Evolutionary conservation across 1,140 invertebrate genomes (phyloP).

Genomic region (Drosophila murphyi): DNA sequence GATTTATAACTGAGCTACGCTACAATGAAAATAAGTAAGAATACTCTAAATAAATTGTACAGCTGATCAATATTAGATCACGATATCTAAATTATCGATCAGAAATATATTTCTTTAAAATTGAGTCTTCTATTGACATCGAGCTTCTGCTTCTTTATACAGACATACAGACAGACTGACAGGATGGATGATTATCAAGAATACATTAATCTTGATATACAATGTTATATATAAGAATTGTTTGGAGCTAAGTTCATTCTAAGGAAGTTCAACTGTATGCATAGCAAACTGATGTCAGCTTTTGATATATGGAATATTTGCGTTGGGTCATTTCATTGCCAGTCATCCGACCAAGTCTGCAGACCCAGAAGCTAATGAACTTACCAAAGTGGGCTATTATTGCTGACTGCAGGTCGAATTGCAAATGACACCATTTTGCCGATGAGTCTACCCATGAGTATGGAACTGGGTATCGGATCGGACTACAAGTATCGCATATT

Average conservation of each 20-base stretch:
- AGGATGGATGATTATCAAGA: no score
- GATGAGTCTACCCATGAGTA: no score
- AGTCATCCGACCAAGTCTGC: slow-evolving; percentile 24
- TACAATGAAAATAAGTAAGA: no score
- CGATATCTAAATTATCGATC: no score
- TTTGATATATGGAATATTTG: not conserved
- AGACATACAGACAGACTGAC: no score
- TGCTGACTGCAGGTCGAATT: slow-evolving; percentile 47
- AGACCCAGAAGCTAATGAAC: slow-evolving; percentile 69
- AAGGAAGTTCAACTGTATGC: not conserved
- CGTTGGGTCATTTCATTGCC: slow-evolving; percentile 25
- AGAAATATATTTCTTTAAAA: no score
- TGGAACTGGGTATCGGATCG: slow-evolving; percentile 1
- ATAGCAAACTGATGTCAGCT: slow-evolving; percentile 11
- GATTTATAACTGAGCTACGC: no score
- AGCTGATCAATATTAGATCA: no score
- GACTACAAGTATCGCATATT: slow-evolving; percentile 32
- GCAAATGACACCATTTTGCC: slow-evolving; percentile 44
- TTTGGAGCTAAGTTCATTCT: not conserved
- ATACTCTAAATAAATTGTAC: no score
- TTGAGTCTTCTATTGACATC: no score
- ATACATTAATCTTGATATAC: no score
- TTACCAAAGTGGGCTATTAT: slow-evolving; percentile 13
- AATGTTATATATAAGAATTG: not conserved
- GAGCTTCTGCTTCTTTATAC: no score